Conservation (phyloP, 2,888 invertebrate species). For the Pimpla rufipes region DNA sequence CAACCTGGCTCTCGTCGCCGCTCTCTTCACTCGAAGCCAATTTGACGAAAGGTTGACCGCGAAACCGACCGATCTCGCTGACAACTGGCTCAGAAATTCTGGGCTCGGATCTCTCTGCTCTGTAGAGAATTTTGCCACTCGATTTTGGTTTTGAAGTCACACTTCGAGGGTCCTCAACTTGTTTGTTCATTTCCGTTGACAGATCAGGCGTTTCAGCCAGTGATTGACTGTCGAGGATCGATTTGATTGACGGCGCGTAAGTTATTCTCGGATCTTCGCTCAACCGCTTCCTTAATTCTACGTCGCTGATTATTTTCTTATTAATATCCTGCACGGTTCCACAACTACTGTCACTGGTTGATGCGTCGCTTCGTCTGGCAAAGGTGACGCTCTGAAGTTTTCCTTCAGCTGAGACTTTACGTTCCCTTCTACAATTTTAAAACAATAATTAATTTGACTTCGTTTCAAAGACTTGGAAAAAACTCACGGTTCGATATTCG, state of each 20-base stretch:
- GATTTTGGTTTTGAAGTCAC: background rate
- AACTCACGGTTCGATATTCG: conserved; percentile 41
- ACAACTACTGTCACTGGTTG: background rate
- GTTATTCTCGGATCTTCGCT: conserved; percentile 15
- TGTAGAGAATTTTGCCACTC: conserved; percentile 36
- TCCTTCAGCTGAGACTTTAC: background rate
- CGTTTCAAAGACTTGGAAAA: background rate
- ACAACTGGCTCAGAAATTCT: conserved; percentile 1
- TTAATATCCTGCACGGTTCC: conserved; percentile 35
- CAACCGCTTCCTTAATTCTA: conserved; percentile 21
- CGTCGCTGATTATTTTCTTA: conserved; percentile 26
- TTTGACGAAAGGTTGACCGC: conserved; percentile 10
- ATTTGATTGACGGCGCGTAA: conserved; percentile 36
- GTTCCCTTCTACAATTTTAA: conserved; percentile 49
- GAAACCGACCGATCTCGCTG: conserved; percentile 6
- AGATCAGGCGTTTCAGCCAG: background rate
- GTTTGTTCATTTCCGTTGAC: background rate
- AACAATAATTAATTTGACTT: background rate
- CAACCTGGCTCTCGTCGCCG: background rate
- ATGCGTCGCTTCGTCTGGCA: conserved; percentile 7
- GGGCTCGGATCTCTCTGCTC: conserved; percentile 25
- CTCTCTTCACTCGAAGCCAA: conserved; percentile 24
- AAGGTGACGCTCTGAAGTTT: background rate
- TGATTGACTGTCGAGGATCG: conserved; percentile 43
- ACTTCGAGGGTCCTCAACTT: background rate